Evolutionary conservation across 1,140 invertebrate species (phyloP).

Genomic region (Diorhabda elongata): DNA sequence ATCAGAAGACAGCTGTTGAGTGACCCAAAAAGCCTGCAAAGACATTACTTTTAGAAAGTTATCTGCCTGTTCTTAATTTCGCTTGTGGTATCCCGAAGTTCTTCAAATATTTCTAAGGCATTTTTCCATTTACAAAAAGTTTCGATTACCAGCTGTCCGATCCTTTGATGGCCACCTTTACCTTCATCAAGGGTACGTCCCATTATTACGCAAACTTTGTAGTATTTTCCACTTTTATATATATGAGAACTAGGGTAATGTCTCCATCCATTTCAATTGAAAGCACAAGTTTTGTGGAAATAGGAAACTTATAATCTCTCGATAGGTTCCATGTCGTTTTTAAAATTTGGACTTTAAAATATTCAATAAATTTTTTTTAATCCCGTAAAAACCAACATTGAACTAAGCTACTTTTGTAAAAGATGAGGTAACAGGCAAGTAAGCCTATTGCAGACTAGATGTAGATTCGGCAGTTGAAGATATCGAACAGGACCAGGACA

Average conservation of each 20-base stretch:
- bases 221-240: no score
- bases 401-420: no score
- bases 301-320: neutral
- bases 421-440: no score
- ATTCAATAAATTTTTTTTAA: no score
- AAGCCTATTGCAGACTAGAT: no score
- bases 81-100: no score
- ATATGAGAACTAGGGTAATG: constrained; percentile 21
- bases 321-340: neutral
- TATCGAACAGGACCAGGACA: no score
- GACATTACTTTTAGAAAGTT: no score
- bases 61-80: no score
- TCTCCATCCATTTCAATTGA: constrained; percentile 21
- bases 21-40: neutral
- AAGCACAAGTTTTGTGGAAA: constrained; percentile 7
- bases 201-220: constrained; percentile 4
- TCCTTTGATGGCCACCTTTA: constrained; percentile 14
- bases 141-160: constrained; percentile 19
- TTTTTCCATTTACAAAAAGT: constrained; percentile 19
- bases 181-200: neutral
- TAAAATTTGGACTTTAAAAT: neutral
- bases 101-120: constrained; percentile 16
- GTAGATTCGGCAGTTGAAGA: no score
- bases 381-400: no score
- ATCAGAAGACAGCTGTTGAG: no score